Evolutionary conservation across 2,113 vertebrate species (phyloP).

Genomic region (Lophochroa leadbeateri): DNA sequence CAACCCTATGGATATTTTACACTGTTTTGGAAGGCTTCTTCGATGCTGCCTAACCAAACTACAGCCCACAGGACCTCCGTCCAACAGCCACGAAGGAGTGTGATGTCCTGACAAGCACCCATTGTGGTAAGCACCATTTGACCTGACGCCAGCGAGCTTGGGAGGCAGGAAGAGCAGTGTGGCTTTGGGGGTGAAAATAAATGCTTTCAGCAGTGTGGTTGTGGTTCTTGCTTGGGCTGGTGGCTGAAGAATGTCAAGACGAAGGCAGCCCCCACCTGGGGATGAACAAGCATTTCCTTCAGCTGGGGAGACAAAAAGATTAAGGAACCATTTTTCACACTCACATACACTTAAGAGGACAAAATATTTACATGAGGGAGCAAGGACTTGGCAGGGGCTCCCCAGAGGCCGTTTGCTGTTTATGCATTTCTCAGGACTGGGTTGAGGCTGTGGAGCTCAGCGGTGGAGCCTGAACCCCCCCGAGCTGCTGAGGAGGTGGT

Average conservation of each 20-base stretch:
- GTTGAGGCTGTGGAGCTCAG: background rate
- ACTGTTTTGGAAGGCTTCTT: background rate
- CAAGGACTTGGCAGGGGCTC: slow-evolving; percentile 37
- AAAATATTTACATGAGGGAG: slow-evolving; percentile 50
- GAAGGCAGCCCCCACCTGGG: background rate
- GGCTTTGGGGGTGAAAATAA: background rate
- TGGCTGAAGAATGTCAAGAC: background rate
- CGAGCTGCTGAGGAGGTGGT: rapidly evolving
- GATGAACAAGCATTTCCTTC: slow-evolving; percentile 7
- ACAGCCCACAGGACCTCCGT: background rate
- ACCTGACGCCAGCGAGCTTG: background rate
- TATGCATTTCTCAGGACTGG: background rate
- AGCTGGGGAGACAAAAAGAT: background rate
- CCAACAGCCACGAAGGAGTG: background rate
- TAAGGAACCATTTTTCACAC: slow-evolving; percentile 43
- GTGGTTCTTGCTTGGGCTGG: background rate
- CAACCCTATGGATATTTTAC: background rate
- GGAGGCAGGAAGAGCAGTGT: background rate
- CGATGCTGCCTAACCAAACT: background rate
- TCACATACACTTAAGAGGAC: slow-evolving; percentile 1
- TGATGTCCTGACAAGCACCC: background rate
- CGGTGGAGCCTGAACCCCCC: background rate
- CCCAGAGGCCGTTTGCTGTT: background rate
- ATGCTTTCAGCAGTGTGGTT: rapidly evolving
- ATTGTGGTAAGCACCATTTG: background rate